A percentile compares a stretch with the other conserved stretches of the same genome.
Evolutionary conservation across 2,113 vertebrate genomes (phyloP).

Genomic region (Cichladusa arquata): DNA sequence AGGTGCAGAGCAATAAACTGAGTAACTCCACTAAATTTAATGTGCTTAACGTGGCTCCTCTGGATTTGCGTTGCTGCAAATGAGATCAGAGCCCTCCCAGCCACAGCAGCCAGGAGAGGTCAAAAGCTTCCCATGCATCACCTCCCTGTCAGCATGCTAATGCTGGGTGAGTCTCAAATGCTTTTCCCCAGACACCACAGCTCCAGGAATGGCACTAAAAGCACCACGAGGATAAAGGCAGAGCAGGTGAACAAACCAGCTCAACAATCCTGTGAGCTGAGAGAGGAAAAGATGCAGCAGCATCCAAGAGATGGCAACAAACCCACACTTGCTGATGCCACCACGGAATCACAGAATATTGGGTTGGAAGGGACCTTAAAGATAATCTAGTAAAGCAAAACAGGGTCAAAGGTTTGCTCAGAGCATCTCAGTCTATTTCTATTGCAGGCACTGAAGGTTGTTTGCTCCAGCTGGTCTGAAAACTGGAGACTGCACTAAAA

Average conservation of each 20-base stretch:
- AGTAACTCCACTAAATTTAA: conserved; percentile 33
- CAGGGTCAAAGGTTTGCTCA: background rate
- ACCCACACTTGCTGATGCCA: background rate
- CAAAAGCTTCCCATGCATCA: background rate
- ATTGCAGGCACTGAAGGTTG: background rate
- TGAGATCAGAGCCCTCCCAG: conserved; percentile 11
- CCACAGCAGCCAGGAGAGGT: background rate
- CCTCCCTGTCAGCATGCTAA: background rate
- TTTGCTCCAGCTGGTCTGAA: background rate
- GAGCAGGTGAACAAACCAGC: background rate
- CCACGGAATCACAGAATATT: accelerated
- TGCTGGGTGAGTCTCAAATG: background rate
- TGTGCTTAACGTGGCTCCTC: background rate
- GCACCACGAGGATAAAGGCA: background rate
- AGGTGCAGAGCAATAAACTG: background rate
- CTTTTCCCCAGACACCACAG: background rate
- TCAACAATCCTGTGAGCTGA: background rate
- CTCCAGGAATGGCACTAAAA: conserved; percentile 24
- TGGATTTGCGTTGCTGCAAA: background rate
- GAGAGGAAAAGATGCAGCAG: background rate
- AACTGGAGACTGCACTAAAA: background rate
- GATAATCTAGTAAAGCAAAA: background rate
- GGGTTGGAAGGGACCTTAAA: background rate
- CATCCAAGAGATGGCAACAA: background rate
- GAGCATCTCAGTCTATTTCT: background rate